Percentiles rank a stretch among this genome's conserved stretches.
These are phyloP conservation scores for Nothobranchius furzeri DNA, from an alignment of 2,113 vertebrate species.

Conservation along the genomic window DNA sequence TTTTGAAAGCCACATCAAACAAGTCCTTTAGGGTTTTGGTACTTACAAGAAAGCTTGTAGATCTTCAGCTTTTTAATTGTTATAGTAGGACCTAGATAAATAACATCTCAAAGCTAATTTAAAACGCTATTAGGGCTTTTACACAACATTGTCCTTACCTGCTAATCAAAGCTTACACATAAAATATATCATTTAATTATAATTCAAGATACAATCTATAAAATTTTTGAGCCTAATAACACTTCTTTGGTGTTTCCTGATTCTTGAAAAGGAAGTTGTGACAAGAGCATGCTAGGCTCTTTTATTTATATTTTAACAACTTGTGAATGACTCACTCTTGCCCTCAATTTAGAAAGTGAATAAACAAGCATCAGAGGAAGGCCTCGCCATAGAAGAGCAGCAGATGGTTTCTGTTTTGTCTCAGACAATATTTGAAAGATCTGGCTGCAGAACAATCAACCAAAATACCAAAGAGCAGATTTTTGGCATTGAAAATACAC, in stretches of 20 bases:
- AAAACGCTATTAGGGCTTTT: neutral
- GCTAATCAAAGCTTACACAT: too few species aligned
- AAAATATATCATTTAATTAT: too few species aligned
- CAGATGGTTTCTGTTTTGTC: constrained; percentile 46
- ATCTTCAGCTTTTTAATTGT: neutral
- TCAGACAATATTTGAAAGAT: constrained; percentile 22
- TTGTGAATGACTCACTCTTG: constrained; percentile 50
- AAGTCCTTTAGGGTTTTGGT: constrained; percentile 5
- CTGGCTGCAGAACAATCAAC: constrained; percentile 14
- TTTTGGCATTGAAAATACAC: constrained; percentile 8
- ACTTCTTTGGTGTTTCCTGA: constrained; percentile 9
- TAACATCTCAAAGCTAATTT: too few species aligned
- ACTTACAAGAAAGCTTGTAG: neutral
- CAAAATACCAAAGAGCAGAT: neutral
- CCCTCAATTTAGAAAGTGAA: constrained; percentile 56
- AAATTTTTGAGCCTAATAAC: too few species aligned
- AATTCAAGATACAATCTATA: too few species aligned
- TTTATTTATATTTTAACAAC: constrained; percentile 40
- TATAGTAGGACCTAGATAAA: neutral
- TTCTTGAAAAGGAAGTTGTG: constrained; percentile 26
- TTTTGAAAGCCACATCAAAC: constrained; percentile 15
- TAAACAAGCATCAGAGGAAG: constrained; percentile 35
- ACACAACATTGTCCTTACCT: neutral
- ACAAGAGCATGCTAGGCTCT: constrained; percentile 22
- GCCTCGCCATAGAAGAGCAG: constrained; percentile 39